Base-by-base conservation (phyloP, 23 tunicate species). In the Botrylloides violaceus region DNA sequence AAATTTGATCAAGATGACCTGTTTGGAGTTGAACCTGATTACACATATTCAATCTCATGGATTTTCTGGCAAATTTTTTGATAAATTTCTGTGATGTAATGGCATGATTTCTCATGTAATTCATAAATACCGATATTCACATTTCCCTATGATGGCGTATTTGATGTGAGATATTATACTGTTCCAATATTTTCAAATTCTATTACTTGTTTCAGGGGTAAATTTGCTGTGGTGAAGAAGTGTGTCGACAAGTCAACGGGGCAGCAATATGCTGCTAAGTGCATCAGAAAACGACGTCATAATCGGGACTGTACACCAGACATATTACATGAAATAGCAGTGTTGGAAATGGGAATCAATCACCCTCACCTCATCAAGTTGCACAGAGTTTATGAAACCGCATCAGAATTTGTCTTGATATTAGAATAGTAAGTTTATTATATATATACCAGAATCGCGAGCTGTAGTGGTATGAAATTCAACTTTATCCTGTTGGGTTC, bases 321-420 rank as follows among this genome's bases (percentile, higher is more conserved):
- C 58, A 81, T 81, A 23, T 74, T 81, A 29, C 86, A 81, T 57
- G 86, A 81, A 73, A 81, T 81, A 24, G 86, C 86, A 35, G 86
- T 81, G 29, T 78, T 81, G 32, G 86, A 81, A 74, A 64, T 81
- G 18, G 73, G 86, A 50, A 30, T 72, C 23, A 35, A 55, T 73
- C 86, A 81, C 50, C 79, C 86, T 23, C 49, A 81, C 53, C 66
- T 81, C 27, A 81, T 81, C 63, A 53, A 81, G 47, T 39, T 81
- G 29, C 65, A 81, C 33, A 36, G 64, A 73, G 79, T 81, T 23
- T 81, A 73, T 56, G 86, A 81, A 74, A 37, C 86, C 1, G 1
- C 74, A 22, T 25, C 79, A 3, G 86, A 81, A 74, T 57, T 81
- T 35, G 72, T 73, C 36, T 72, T 81, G 7, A 81, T 81, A 27